A percentile compares a stretch with the other conserved stretches of the same genome.
These are phyloP conservation scores for Collichthys lucidus DNA, from an alignment of 2,113 vertebrate genomes.

Conservation along the genomic window DNA sequence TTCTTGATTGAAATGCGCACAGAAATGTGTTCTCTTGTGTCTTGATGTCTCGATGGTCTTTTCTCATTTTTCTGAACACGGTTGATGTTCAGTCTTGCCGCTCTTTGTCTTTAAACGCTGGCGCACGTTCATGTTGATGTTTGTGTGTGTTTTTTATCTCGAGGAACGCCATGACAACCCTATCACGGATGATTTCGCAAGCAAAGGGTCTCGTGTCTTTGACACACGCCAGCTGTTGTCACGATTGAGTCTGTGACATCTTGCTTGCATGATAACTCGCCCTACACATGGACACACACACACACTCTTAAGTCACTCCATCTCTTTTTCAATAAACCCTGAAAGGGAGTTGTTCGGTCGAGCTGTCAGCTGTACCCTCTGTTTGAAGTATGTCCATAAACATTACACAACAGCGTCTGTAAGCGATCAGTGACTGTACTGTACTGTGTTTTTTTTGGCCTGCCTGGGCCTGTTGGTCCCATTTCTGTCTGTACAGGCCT, in stretches of 20 bases:
- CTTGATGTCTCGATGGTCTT: neutral
- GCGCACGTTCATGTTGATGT: neutral
- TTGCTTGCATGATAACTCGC: neutral
- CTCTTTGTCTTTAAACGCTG: neutral
- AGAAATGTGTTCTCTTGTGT: neutral
- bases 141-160: neutral
- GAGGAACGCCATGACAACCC: neutral
- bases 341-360: neutral
- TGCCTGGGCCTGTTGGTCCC: conserved; percentile 49
- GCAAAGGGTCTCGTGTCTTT: neutral
- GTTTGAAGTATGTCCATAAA: conserved; percentile 46
- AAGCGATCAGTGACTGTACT: conserved; percentile 36
- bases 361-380: neutral
- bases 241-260: neutral
- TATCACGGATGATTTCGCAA: neutral
- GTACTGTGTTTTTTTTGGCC: conserved; percentile 28
- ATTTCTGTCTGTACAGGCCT: conserved; percentile 30
- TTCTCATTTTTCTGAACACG: neutral
- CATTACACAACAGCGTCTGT: conserved; percentile 46
- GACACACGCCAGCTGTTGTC: conserved; percentile 24
- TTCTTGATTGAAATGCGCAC: neutral
- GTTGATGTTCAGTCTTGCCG: neutral
- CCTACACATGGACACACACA: neutral
- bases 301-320: neutral
- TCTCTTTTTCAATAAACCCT: neutral